Evolutionary conservation across 2,888 invertebrate species (phyloP), one percentile per base, ranked within the genome.

Genomic region (Troides oblongomaculatus): DNA sequence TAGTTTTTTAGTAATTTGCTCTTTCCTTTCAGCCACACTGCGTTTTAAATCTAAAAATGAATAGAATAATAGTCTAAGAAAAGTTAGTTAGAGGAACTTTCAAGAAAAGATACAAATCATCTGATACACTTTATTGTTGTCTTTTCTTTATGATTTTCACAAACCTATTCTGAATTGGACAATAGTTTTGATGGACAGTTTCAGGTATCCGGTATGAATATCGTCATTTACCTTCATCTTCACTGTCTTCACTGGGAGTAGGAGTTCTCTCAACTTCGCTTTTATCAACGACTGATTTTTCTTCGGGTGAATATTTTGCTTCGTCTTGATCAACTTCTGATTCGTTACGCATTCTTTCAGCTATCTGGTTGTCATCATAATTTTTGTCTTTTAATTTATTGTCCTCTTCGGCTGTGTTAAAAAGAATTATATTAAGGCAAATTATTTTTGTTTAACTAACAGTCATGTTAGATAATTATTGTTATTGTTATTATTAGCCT

Each of bases 291-390:
- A 95, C 91, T 1, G 94, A 94, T 81, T 97, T 96, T 77, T 96
- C 96, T 88, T 97, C 96, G 0, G 96, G 96, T 0, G 95, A 95
- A 82, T 96, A 96, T 84, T 97, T 96, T 46, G 94, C 93, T 85
- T 96, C 96, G 77, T 95, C 95, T 73, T 91, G 92, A 74, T 92
- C 92, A 56, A 88, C 82, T 74, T 92, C 92, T 18, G 84, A 83
- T 63, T 91, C 91, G 61, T 81, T 77, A 68, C 79, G 80, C n/a
- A 81, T 76, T 14, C 85, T 83, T 73, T 93, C 92, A 59, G 85
- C 77, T 56, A 88, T 84, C 74, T 87, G 84, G 57, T 88, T 84
- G 43, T 89, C 88, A 71, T 91, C 90, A 57, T 86, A 85, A 43
- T 85, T 78, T 71, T 81, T 87, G n/a, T 92, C 92, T 77, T 89